These are phyloP conservation scores for Tychaedon coryphoeus DNA, from an alignment of 2,113 vertebrate genomes.

Conservation along the genomic window DNA sequence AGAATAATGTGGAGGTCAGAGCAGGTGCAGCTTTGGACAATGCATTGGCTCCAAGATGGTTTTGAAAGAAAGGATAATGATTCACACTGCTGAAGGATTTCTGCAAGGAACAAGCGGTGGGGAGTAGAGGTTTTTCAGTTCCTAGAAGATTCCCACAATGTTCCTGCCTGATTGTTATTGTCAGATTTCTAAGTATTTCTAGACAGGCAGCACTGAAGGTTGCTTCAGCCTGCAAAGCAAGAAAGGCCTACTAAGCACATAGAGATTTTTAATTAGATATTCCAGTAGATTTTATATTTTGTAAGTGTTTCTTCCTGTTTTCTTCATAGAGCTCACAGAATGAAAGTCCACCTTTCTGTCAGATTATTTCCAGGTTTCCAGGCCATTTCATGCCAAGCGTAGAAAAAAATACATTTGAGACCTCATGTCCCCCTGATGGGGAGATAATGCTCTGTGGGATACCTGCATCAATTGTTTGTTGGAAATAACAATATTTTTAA, in stretches of 20 bases:
- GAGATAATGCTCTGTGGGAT: background rate
- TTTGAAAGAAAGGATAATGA: conserved; percentile 43
- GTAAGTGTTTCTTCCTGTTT: background rate
- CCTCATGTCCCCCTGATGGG: background rate
- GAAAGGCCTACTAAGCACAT: background rate
- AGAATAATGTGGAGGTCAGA: conserved; percentile 29
- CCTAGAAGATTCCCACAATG: conserved; percentile 27
- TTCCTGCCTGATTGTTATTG: conserved; percentile 13
- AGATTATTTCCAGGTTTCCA: background rate
- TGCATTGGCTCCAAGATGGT: background rate
- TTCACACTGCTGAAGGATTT: conserved; percentile 25
- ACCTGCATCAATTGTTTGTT: background rate
- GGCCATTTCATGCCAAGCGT: background rate
- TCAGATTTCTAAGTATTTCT: background rate
- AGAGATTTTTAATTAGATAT: background rate
- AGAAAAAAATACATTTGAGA: background rate
- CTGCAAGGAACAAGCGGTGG: background rate
- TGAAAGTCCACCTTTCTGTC: background rate
- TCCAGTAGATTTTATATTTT: background rate
- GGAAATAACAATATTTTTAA: background rate
- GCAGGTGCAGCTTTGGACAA: conserved; percentile 35
- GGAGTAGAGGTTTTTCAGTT: conserved; percentile 21
- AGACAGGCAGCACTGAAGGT: background rate
- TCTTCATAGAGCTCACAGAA: background rate
- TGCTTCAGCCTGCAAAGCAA: background rate